These are phyloP conservation scores for Orius laevigatus DNA, from an alignment of 1,140 invertebrate genomes.

Conservation along the genomic window DNA sequence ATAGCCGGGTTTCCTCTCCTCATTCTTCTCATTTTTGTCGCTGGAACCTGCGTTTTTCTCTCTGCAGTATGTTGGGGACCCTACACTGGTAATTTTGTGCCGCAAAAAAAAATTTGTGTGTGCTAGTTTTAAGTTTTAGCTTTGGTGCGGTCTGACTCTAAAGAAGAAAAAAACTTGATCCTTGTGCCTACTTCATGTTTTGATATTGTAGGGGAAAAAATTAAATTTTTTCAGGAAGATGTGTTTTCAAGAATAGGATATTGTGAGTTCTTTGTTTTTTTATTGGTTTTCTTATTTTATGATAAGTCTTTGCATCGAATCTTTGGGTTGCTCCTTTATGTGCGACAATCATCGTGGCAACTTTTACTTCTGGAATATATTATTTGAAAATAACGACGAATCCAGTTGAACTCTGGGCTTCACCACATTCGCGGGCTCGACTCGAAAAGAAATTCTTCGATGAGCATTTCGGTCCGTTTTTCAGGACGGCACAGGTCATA, in stretches of 20 bases:
- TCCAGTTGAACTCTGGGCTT: slow-evolving; percentile 94
- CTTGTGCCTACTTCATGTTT: too few species aligned
- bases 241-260: too few species aligned
- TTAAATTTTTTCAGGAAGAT: too few species aligned
- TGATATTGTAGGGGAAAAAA: too few species aligned
- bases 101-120: too few species aligned
- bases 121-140: too few species aligned
- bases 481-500: slow-evolving; percentile 78
- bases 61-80: slow-evolving; percentile 37
- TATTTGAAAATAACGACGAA: slow-evolving; percentile 67
- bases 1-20: slow-evolving; percentile 58
- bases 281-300: too few species aligned
- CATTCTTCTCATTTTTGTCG: slow-evolving; percentile 59
- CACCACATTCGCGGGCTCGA: slow-evolving; percentile 66
- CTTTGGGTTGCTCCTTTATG: slow-evolving; percentile 61
- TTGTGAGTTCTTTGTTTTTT: too few species aligned
- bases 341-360: slow-evolving; percentile 41
- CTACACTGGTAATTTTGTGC: too few species aligned
- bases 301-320: slow-evolving; percentile 55
- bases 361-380: slow-evolving; percentile 45
- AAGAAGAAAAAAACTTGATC: too few species aligned
- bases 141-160: too few species aligned
- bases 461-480: slow-evolving; percentile 86
- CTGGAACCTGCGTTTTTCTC: slow-evolving; percentile 47
- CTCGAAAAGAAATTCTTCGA: slow-evolving; percentile 84